Conservation (phyloP, 2,888 invertebrate species). For the Amphipoea lucens region DNA sequence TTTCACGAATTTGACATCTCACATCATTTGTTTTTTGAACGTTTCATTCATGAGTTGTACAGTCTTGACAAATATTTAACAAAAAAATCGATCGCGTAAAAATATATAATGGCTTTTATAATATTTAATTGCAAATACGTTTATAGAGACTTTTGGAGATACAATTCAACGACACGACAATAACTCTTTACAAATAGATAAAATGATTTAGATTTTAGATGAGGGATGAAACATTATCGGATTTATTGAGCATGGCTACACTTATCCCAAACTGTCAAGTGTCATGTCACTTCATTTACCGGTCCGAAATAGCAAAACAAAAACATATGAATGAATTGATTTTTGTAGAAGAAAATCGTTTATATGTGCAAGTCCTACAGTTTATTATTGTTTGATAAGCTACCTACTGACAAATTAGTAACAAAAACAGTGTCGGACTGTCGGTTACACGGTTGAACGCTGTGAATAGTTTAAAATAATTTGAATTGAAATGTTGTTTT, state of each 20-base stretch:
- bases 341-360: constrained; percentile 18
- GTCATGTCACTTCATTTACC: neutral
- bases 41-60: neutral
- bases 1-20: constrained; percentile 7
- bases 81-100: no score
- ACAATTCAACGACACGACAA: neutral
- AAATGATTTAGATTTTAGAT: neutral
- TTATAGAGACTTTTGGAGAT: neutral
- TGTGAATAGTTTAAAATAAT: no score
- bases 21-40: neutral
- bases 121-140: no score
- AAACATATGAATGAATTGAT: neutral
- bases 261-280: neutral
- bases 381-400: neutral
- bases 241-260: constrained; percentile 17
- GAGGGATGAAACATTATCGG: neutral
- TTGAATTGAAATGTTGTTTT: constrained; percentile 3
- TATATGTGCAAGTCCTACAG: neutral
- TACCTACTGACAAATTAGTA: neutral
- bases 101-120: no score
- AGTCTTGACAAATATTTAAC: no score
- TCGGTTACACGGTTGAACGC: no score
- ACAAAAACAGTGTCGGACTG: neutral
- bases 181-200: neutral
- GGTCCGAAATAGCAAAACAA: neutral